Conservation (phyloP, 2,888 invertebrate genomes). For the Gonocerus acuteangulatus region DNA sequence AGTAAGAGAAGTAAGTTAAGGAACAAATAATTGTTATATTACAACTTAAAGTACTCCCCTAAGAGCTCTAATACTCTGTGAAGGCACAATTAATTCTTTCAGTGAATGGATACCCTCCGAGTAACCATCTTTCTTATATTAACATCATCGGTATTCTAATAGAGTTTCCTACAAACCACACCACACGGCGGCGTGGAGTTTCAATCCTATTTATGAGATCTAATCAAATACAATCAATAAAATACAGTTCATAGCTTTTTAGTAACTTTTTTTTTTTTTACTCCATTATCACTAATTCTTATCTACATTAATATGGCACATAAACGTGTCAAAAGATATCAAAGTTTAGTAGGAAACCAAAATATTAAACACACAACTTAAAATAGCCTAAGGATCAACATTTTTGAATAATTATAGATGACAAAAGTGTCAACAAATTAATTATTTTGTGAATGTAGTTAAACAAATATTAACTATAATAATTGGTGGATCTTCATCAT, state of each 20-base stretch:
- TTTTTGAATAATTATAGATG: slow-evolving; percentile 15
- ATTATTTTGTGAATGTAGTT: not conserved
- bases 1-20: not conserved
- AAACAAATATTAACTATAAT: no score
- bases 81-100: slow-evolving; percentile 34
- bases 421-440: not conserved
- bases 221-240: slow-evolving; percentile 11
- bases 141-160: not conserved
- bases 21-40: slow-evolving; percentile 11
- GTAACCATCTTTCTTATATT: slow-evolving; percentile 13
- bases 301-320: slow-evolving; percentile 26
- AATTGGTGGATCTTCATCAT: no score
- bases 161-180: slow-evolving; percentile 5
- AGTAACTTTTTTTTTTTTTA: slow-evolving; percentile 4
- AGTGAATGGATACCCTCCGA: slow-evolving; percentile 33
- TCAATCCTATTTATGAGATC: slow-evolving; percentile 21
- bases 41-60: slow-evolving; percentile 27
- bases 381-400: not conserved
- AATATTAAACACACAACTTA: not conserved
- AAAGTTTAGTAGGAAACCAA: not conserved
- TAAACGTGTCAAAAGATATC: slow-evolving; percentile 15
- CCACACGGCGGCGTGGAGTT: not conserved
- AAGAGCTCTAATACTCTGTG: slow-evolving; percentile 32
- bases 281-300: slow-evolving; percentile 9
- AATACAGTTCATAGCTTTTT: not conserved